A percentile compares a stretch with the other conserved stretches of the same genome.
Evolutionary conservation across 2,888 invertebrate genomes (phyloP).

Genomic region (Podotricha telesiphe): DNA sequence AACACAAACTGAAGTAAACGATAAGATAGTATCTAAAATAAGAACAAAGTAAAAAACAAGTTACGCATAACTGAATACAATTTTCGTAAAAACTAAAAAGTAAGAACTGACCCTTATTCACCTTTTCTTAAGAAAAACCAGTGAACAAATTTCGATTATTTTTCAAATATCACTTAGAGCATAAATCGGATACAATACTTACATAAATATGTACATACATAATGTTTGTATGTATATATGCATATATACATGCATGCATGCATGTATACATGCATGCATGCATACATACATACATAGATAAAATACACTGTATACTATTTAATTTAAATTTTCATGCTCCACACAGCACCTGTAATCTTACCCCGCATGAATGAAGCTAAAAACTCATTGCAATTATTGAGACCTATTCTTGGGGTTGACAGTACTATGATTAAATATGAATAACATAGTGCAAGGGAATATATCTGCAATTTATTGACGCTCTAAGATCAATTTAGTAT

Average conservation of each 20-base stretch:
- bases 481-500: conserved; percentile 38
- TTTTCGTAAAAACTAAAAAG: too few relatives aligned
- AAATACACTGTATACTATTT: conserved; percentile 16
- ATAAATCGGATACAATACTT: background rate
- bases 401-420: conserved; percentile 45
- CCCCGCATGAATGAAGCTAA: conserved; percentile 43
- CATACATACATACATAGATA: background rate
- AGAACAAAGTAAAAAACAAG: too few relatives aligned
- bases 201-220: too few relatives aligned
- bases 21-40: too few relatives aligned
- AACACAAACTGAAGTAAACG: too few relatives aligned
- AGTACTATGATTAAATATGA: conserved; percentile 47
- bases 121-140: too few relatives aligned
- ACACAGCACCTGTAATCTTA: conserved; percentile 38
- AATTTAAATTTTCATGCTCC: conserved; percentile 39
- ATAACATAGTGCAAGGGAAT: conserved; percentile 40
- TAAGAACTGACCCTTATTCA: too few relatives aligned
- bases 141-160: background rate
- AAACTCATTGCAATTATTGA: conserved; percentile 45
- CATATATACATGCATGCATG: background rate
- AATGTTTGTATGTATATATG: too few relatives aligned
- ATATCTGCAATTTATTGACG: conserved; percentile 32
- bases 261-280: background rate
- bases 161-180: background rate
- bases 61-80: too few relatives aligned